Evolutionary conservation across 1,140 invertebrate genomes (phyloP), one percentile per base, ranked within the genome.

Genomic region (Hydropsyche tenuis): DNA sequence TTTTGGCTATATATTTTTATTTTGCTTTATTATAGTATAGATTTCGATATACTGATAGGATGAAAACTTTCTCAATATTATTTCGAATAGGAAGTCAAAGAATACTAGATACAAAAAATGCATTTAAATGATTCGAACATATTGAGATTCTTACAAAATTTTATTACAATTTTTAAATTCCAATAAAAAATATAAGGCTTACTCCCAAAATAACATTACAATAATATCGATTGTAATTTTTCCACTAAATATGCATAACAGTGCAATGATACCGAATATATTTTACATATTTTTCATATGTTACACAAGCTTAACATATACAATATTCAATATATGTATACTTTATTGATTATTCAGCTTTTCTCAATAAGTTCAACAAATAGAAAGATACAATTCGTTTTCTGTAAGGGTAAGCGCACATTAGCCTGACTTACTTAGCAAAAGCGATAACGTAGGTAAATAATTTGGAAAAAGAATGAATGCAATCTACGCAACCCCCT

Each of bases 151-250:
- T 60, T 60, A 20, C 51, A 60, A 37, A 4, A 37, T 60, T 60
- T 25, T 20, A 23, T 7, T 60, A 60, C 56, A 60, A 7, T 53
- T 53, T n/a, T 53, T 18, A 18, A 18, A 18, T 53, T 53, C 20
- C 7, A 1, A 53, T 37, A 4, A 37, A 37, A n/a, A 53, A 53
- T 20, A 53, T 18, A 5, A 20, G 20, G 48, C 48, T 60, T 25
- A 60, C 9, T 60, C n/a, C 12, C 9, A 23, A 60, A 23, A 60
- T 25, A 60, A 60, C 25, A 23, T 60, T 60, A 60, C 56, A 27
- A 60, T 60, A 60, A 60, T 60, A 60, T 60, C 56, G 22, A 60
- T 53, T 53, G 48, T 60, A 60, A 25, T 60, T 27, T 25, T 60
- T 60, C 56, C 56, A 60, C 25, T 60, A 20, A 60, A 60, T 20